Conservation (phyloP, 2,888 invertebrate species). For the Nemotelus pantherinus region DNA sequence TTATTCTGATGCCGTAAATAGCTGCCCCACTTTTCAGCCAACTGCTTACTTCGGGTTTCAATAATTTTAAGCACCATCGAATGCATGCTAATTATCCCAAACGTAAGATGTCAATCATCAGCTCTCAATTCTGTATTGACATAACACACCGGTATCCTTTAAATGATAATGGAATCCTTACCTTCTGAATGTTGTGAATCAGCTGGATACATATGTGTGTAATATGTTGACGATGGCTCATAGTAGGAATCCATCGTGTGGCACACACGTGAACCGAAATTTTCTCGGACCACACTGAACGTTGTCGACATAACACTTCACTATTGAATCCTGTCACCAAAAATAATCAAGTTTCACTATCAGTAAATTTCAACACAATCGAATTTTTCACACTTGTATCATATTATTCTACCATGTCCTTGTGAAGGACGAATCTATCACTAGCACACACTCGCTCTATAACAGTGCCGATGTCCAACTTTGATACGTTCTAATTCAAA, state of each 20-base stretch:
- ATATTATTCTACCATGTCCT: slow-evolving; percentile 1
- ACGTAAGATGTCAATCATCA: too few species aligned
- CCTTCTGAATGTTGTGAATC: slow-evolving; percentile 47
- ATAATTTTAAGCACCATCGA: too few species aligned
- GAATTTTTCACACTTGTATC: slow-evolving; percentile 4
- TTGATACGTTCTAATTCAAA: slow-evolving; percentile 18
- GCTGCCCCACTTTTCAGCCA: too few species aligned
- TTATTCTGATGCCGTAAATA: too few species aligned
- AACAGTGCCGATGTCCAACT: background rate
- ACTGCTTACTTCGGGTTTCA: too few species aligned
- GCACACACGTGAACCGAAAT: slow-evolving; percentile 41
- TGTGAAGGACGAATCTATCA: slow-evolving; percentile 1
- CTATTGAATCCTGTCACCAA: background rate
- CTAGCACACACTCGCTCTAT: background rate
- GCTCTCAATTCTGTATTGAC: too few species aligned
- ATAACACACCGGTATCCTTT: too few species aligned
- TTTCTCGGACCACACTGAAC: slow-evolving; percentile 25
- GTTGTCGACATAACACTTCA: slow-evolving; percentile 25
- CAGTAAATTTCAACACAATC: background rate
- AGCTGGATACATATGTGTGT: slow-evolving; percentile 47
- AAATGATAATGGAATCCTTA: background rate
- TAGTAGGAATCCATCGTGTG: slow-evolving; percentile 47
- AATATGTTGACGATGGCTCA: slow-evolving; percentile 44
- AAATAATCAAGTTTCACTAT: slow-evolving; percentile 10
- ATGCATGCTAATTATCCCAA: too few species aligned